Percentiles rank a stretch among this genome's conserved stretches.
Conservation (phyloP, 2,113 vertebrate species). For the Istiophorus platypterus region DNA sequence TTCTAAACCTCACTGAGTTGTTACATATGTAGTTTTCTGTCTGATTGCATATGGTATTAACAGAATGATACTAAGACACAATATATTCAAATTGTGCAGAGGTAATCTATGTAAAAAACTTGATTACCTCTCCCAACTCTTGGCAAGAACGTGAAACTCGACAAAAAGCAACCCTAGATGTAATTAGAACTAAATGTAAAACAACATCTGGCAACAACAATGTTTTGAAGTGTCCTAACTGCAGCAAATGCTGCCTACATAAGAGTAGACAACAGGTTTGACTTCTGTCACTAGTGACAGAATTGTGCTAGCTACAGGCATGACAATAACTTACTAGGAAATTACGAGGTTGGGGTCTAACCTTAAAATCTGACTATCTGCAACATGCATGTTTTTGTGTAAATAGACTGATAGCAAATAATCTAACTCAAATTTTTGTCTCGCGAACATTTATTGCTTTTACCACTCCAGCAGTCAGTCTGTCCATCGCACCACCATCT, state of each 20-base stretch:
- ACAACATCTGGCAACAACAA: neutral
- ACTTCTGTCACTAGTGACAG: too few relatives aligned
- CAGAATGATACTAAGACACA: neutral
- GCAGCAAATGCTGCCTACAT: neutral
- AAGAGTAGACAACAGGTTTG: neutral
- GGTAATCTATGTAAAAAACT: neutral
- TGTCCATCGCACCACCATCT: constrained; percentile 26
- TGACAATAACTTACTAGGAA: neutral
- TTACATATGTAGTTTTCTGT: neutral
- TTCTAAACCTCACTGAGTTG: neutral
- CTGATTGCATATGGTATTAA: too few relatives aligned
- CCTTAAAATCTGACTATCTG: neutral
- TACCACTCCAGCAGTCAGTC: neutral
- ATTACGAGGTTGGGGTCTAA: neutral
- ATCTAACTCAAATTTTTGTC: neutral
- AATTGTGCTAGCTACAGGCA: neutral
- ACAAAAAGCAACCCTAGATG: neutral
- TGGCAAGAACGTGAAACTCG: neutral
- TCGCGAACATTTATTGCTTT: neutral
- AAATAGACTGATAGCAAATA: neutral
- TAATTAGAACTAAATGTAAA: neutral
- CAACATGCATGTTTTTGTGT: neutral
- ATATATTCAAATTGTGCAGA: neutral
- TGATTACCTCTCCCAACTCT: neutral
- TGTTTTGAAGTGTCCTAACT: neutral